Conservation (phyloP, 2,797 vertebrate genomes). For the Limnodromus scolopaceus region DNA sequence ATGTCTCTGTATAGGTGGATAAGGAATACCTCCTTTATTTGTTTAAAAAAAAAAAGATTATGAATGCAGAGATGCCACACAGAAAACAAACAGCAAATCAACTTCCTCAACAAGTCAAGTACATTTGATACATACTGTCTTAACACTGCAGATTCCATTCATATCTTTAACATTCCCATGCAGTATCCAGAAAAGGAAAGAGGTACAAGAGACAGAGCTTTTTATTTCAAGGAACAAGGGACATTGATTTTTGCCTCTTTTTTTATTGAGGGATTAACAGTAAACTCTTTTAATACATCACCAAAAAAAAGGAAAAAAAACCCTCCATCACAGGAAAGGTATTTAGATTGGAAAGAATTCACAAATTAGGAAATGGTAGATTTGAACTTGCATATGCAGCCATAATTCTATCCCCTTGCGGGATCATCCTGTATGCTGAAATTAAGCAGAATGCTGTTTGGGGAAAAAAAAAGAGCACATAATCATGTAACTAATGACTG, state of each 20-base stretch:
- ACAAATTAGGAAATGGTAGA: background rate
- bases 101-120: background rate
- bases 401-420: slow-evolving; percentile 6
- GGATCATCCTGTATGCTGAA: background rate
- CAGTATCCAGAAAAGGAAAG: background rate
- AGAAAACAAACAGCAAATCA: background rate
- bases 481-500: background rate
- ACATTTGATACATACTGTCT: background rate
- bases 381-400: slow-evolving; percentile 7
- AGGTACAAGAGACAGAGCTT: background rate
- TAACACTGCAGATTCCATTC: background rate
- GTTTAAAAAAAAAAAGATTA: background rate
- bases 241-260: background rate
- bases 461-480: background rate
- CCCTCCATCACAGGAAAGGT: background rate
- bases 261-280: background rate
- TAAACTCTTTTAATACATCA: background rate
- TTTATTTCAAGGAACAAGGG: background rate
- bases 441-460: background rate
- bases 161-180: background rate
- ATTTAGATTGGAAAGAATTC: background rate
- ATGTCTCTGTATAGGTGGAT: background rate
- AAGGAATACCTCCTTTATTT: background rate
- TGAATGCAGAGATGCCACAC: background rate
- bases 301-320: background rate